These are phyloP conservation scores for Pteria penguin DNA, from an alignment of 2,888 invertebrate species.

Conservation along the genomic window DNA sequence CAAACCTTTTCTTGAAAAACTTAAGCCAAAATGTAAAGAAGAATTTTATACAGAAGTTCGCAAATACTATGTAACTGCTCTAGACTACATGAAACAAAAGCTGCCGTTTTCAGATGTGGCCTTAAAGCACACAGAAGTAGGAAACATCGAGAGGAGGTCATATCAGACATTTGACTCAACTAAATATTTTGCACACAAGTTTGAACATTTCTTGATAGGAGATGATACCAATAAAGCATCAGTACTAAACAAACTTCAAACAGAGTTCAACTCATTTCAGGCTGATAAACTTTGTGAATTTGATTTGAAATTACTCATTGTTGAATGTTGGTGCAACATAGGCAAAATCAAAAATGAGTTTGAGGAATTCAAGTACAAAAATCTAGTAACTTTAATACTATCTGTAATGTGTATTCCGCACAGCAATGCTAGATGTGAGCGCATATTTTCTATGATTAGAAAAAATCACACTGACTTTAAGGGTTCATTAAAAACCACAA, in stretches of 20 bases:
- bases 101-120: conserved; percentile 9
- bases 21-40: not conserved
- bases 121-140: conserved; percentile 28
- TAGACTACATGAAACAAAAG: conserved; percentile 31
- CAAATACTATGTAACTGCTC: conserved; percentile 1
- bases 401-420: not conserved
- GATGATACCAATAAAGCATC: not conserved
- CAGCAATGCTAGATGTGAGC: too few relatives aligned
- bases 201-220: not conserved
- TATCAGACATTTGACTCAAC: conserved; percentile 2
- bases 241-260: not conserved
- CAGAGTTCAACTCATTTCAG: not conserved
- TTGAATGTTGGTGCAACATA: not conserved
- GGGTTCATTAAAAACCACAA: too few relatives aligned
- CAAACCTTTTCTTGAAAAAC: conserved; percentile 14
- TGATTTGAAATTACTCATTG: not conserved
- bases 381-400: not conserved
- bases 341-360: not conserved
- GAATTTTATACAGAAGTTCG: conserved; percentile 15
- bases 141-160: conserved; percentile 2
- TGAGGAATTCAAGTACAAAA: not conserved
- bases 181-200: conserved; percentile 17
- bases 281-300: not conserved
- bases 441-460: too few relatives aligned
- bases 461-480: too few relatives aligned